Conservation (phyloP, 2,797 vertebrate genomes). For the Hemitrygon akajei region DNA sequence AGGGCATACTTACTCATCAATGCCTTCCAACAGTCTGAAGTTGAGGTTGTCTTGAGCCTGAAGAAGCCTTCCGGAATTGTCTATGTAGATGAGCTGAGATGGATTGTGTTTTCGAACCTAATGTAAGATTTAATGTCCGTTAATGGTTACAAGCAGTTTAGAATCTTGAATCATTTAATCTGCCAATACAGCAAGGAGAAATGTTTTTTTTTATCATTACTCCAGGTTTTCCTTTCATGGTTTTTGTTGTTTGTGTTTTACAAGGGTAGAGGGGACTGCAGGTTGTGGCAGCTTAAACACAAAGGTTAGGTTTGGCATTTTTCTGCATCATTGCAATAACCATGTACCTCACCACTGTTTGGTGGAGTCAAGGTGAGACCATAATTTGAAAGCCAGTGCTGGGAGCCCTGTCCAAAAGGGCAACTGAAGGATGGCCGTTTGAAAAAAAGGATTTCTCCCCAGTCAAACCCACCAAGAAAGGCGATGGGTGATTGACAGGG, state of each 20-base stretch:
- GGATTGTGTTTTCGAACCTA: slow-evolving; percentile 65
- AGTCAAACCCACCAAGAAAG: too few species aligned
- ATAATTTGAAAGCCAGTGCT: neutral
- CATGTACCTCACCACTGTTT: neutral
- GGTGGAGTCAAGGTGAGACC: neutral
- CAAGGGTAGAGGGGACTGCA: neutral
- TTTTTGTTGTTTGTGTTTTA: neutral
- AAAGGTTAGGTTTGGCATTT: too few species aligned
- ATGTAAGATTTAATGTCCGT: slow-evolving; percentile 5
- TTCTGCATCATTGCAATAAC: neutral
- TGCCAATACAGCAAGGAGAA: neutral
- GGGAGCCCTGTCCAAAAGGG: neutral
- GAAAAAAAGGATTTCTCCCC: too few species aligned
- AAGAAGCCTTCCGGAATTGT: slow-evolving; percentile 73
- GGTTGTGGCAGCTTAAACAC: neutral
- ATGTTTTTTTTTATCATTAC: neutral
- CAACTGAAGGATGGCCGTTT: too few species aligned
- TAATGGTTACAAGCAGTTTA: neutral
- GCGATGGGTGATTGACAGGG: too few species aligned
- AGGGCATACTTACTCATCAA: slow-evolving; percentile 66
- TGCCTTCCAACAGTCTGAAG: slow-evolving; percentile 80
- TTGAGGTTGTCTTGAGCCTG: slow-evolving; percentile 76
- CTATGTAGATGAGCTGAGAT: slow-evolving; percentile 79
- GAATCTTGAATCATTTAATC: neutral
- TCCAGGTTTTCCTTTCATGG: neutral